Conservation (phyloP, 2,113 vertebrate genomes). For the Callithrix jacchus region DNA sequence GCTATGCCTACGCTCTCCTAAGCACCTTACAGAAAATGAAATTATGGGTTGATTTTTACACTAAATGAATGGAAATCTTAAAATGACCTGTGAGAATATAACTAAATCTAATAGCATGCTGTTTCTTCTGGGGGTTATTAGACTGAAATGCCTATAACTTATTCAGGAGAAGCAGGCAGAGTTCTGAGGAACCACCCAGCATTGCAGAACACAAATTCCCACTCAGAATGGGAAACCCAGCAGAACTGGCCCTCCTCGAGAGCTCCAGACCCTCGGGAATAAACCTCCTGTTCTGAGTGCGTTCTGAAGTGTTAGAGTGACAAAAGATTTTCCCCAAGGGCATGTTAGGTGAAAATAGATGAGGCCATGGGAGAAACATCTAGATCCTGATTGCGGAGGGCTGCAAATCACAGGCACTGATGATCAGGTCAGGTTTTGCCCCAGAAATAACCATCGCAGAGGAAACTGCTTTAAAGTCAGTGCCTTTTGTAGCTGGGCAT, state of each 20-base stretch:
- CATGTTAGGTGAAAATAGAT: neutral
- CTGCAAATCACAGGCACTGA: accelerated
- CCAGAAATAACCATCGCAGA: too few species aligned
- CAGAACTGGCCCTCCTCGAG: neutral
- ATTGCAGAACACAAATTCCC: neutral
- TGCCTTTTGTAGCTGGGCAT: too few species aligned
- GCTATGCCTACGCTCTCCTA: accelerated
- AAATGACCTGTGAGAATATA: accelerated
- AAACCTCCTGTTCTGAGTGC: neutral
- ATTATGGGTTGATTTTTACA: too few species aligned
- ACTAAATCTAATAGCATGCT: neutral
- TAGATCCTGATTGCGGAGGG: accelerated
- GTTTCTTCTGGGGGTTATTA: neutral
- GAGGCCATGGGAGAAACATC: neutral
- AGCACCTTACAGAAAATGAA: neutral
- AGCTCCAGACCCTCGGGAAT: accelerated
- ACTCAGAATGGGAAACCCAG: accelerated
- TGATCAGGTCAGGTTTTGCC: neutral
- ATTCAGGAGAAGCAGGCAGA: neutral
- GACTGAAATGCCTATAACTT: neutral
- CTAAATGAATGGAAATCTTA: neutral
- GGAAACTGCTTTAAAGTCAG: neutral
- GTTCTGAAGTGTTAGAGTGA: neutral
- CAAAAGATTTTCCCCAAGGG: neutral
- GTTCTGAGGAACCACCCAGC: neutral